These are phyloP conservation scores for Melanogrammus aeglefinus DNA, from an alignment of 2,797 vertebrate genomes.

Conservation along the genomic window DNA sequence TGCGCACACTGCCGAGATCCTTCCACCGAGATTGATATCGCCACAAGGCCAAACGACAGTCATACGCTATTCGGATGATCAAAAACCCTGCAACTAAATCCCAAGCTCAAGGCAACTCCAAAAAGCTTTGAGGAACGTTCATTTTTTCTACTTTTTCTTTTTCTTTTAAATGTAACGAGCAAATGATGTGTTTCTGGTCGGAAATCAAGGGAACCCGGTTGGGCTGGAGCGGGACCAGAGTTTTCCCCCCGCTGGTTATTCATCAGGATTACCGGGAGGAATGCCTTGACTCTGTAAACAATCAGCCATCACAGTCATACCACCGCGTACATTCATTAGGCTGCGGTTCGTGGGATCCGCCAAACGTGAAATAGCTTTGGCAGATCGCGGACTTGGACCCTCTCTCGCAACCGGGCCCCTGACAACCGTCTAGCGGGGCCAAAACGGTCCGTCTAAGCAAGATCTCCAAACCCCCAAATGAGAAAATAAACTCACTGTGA, in stretches of 20 bases:
- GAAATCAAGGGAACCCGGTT: constrained; percentile 41
- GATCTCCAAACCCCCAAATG: constrained; percentile 17
- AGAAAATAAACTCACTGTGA: constrained; percentile 42
- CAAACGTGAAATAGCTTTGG: constrained; percentile 67
- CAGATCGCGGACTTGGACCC: constrained; percentile 41
- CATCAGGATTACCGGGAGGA: constrained; percentile 59
- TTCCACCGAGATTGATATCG: background rate
- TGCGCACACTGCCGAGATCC: background rate
- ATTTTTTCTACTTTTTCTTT: background rate
- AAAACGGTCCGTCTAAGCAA: constrained; percentile 40
- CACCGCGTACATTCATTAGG: constrained; percentile 57
- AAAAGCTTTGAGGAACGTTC: background rate
- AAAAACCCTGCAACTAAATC: constrained; percentile 19
- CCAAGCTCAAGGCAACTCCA: constrained; percentile 11
- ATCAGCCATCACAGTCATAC: constrained; percentile 55
- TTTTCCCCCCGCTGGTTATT: constrained; percentile 48
- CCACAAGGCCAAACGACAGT: background rate
- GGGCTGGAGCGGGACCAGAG: constrained; percentile 47
- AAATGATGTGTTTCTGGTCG: constrained; percentile 31
- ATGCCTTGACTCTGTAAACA: constrained; percentile 68
- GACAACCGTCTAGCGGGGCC: constrained; percentile 21
- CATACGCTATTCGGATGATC: background rate
- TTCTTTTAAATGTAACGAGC: background rate
- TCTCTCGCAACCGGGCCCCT: constrained; percentile 32
- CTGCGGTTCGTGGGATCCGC: constrained; percentile 59